A percentile compares a stretch with the other conserved stretches of the same genome.
Conservation (phyloP, 2,797 vertebrate species). For the Dryobates pubescens region DNA sequence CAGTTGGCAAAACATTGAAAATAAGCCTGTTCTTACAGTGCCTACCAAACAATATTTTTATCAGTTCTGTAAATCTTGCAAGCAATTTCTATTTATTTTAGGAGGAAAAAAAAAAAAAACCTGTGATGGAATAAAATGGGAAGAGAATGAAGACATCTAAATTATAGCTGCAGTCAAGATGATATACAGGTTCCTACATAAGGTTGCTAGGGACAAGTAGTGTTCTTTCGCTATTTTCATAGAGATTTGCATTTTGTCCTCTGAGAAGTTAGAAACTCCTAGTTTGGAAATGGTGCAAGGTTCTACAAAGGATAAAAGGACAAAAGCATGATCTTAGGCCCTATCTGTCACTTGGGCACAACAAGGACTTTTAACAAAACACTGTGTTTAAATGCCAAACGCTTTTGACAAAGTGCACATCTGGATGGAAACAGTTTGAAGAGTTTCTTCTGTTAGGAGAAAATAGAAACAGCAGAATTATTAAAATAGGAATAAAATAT, state of each 20-base stretch:
- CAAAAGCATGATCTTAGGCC: neutral
- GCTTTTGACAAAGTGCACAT: neutral
- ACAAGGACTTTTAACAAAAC: neutral
- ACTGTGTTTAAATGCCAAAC: neutral
- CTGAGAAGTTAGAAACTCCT: neutral
- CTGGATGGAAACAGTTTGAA: neutral
- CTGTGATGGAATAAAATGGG: neutral
- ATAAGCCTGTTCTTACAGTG: neutral
- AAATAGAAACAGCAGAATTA: constrained; percentile 3
- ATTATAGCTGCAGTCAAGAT: neutral
- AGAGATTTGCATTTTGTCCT: neutral
- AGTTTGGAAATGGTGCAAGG: neutral
- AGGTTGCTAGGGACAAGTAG: neutral
- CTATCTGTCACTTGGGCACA: neutral
- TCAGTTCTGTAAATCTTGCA: neutral
- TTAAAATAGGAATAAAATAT: constrained; percentile 26
- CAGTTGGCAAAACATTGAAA: neutral
- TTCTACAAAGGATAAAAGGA: neutral
- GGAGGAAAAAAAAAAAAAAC: neutral
- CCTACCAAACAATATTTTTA: neutral
- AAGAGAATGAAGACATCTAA: neutral
- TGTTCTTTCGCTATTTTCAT: neutral
- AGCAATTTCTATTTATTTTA: neutral
- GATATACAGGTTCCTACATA: neutral
- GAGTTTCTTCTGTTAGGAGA: neutral